Conservation (phyloP, 2,113 vertebrate species). For the Callaeas wilsoni region DNA sequence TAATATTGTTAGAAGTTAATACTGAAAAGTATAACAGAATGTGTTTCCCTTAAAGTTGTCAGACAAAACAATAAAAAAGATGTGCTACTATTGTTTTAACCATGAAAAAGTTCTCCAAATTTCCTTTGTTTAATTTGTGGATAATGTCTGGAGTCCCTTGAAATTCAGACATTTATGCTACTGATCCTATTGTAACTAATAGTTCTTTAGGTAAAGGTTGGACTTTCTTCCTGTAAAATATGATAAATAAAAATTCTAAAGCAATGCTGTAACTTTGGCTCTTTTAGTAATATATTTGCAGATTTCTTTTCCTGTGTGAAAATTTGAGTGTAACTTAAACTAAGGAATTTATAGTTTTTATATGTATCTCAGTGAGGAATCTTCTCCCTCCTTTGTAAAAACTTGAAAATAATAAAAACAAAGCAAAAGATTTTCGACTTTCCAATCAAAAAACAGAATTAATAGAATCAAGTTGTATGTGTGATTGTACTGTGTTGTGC, state of each 20-base stretch:
- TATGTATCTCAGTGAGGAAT: neutral
- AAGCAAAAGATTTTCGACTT: neutral
- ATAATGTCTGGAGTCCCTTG: rapidly evolving
- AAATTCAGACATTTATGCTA: neutral
- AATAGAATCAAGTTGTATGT: neutral
- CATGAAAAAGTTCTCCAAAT: neutral
- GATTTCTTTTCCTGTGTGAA: neutral
- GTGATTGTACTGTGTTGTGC: neutral
- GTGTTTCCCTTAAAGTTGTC: neutral
- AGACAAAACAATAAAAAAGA: neutral
- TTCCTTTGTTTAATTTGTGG: neutral
- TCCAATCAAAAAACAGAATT: neutral
- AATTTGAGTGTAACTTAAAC: neutral
- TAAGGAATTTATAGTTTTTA: neutral
- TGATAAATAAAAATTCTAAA: neutral
- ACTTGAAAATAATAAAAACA: neutral
- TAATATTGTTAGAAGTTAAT: neutral
- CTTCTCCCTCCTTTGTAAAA: neutral
- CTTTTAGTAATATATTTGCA: neutral
- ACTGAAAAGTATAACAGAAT: neutral
- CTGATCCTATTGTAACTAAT: neutral
- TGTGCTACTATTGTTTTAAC: neutral
- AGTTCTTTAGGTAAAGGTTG: neutral
- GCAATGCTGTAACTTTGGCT: rapidly evolving
- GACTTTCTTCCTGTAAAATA: neutral